Conservation (phyloP, 1,140 invertebrate species). For the Saccostrea echinata region DNA sequence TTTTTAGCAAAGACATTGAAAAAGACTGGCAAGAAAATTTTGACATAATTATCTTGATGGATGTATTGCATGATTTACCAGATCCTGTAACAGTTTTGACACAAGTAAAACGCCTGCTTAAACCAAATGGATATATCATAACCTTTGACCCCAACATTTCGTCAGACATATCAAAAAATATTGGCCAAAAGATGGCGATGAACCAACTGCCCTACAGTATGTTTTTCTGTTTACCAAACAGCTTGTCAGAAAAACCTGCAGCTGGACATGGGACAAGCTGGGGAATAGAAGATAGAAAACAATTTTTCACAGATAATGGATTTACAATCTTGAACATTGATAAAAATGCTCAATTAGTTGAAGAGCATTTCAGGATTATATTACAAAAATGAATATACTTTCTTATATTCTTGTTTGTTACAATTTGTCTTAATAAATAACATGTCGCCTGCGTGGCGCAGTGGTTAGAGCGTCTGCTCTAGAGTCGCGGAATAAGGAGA, state of each 20-base stretch:
- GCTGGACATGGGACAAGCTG: slow-evolving; percentile 43
- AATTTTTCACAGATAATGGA: slow-evolving; percentile 44
- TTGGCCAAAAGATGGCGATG: not conserved
- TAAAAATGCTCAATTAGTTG: not conserved
- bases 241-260: slow-evolving; percentile 24
- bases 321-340: not conserved
- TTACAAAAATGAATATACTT: not conserved
- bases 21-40: slow-evolving; percentile 35
- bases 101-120: slow-evolving; percentile 39
- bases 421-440: too few species aligned
- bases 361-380: not conserved
- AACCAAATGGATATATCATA: slow-evolving; percentile 36
- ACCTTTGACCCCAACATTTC: slow-evolving; percentile 41
- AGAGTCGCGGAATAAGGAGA: too few species aligned
- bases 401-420: too few species aligned
- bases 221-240: slow-evolving; percentile 50
- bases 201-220: not conserved
- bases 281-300: slow-evolving; percentile 40
- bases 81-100: not conserved
- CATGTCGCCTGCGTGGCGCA: too few species aligned
- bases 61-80: slow-evolving; percentile 57
- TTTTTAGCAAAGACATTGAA: not conserved
- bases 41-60: slow-evolving; percentile 44
- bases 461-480: too few species aligned
- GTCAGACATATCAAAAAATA: slow-evolving; percentile 21